phyloP scores from a whole-genome alignment of 1,140 invertebrate species.

The Phymorhynchus buccinoides region DNA sequence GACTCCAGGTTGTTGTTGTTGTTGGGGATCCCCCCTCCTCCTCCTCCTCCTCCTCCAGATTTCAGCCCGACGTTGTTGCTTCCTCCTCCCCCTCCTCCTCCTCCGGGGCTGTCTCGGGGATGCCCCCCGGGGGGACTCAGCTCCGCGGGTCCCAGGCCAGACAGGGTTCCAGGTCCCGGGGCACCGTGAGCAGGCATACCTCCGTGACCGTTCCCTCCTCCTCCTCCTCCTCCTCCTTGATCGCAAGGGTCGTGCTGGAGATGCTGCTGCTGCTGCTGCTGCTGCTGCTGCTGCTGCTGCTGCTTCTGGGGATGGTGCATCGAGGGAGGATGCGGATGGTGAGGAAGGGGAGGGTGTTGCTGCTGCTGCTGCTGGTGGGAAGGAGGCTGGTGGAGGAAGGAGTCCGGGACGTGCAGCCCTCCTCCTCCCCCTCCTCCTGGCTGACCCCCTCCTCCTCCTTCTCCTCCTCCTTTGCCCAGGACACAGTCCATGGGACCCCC shows the following conservation, averaged over 20 bases:
- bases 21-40: neutral
- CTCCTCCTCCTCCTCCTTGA: neutral
- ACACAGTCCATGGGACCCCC: slow-evolving; percentile 41
- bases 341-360: slow-evolving; percentile 22
- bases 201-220: slow-evolving; percentile 13
- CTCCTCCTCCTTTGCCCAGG: neutral
- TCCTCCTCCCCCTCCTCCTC: slow-evolving; percentile 4
- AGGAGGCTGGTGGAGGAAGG: neutral
- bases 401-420: slow-evolving; percentile 10
- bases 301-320: slow-evolving; percentile 23
- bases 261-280: slow-evolving; percentile 32
- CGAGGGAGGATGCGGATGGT: neutral
- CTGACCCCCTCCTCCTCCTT: no score
- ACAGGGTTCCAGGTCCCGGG: neutral
- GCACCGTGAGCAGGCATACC: slow-evolving; percentile 3
- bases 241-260: slow-evolving; percentile 38
- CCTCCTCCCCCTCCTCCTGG: neutral
- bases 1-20: slow-evolving; percentile 42
- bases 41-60: neutral
- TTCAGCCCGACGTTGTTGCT: slow-evolving; percentile 14
- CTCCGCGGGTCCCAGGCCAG: slow-evolving; percentile 14
- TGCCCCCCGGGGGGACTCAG: slow-evolving; percentile 24
- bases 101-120: slow-evolving; percentile 38
- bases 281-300: slow-evolving; percentile 32
- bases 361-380: neutral